Evolutionary conservation across 2,888 invertebrate genomes (phyloP).

Genomic region (Parnassius glacialis): DNA sequence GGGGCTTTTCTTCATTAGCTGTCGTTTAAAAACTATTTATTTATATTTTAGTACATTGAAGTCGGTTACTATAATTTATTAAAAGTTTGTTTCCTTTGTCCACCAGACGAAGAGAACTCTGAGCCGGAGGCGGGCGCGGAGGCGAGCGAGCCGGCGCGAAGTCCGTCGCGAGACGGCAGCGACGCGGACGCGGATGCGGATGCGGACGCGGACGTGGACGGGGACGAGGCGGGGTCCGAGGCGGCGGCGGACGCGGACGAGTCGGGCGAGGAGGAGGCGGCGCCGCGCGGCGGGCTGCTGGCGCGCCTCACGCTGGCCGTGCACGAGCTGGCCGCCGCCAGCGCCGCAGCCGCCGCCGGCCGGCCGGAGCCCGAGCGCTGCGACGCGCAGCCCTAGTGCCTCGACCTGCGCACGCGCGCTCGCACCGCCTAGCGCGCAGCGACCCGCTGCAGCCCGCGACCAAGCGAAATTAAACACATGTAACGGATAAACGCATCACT

Average conservation of each 20-base stretch:
- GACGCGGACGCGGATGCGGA: slow-evolving; percentile 50
- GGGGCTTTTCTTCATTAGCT: too few species aligned
- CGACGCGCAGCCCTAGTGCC: slow-evolving; percentile 29
- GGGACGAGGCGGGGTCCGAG: slow-evolving; percentile 40
- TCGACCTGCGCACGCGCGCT: slow-evolving; percentile 21
- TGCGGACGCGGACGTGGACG: slow-evolving; percentile 37
- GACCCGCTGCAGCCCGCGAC: not conserved
- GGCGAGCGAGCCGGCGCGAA: slow-evolving; percentile 39
- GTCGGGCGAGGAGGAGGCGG: slow-evolving; percentile 35
- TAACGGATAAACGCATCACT: too few species aligned
- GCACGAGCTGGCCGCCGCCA: slow-evolving; percentile 40
- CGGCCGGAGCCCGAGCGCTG: slow-evolving; percentile 24
- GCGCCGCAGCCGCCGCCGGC: slow-evolving; percentile 24
- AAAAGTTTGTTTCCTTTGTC: too few species aligned
- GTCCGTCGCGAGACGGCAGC: slow-evolving; percentile 52
- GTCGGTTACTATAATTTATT: too few species aligned
- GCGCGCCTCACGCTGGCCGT: slow-evolving; percentile 43
- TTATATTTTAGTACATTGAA: too few species aligned
- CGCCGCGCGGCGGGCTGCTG: slow-evolving; percentile 38
- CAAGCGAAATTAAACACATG: too few species aligned
- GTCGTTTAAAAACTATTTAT: too few species aligned
- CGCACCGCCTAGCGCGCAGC: slow-evolving; percentile 1
- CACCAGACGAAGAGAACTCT: slow-evolving; percentile 50
- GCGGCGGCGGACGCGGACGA: slow-evolving; percentile 37
- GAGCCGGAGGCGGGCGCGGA: slow-evolving; percentile 45